A percentile compares a stretch with the other conserved stretches of the same genome.
Conservation (phyloP, 2,797 vertebrate species). For the Hipposideros larvatus region DNA sequence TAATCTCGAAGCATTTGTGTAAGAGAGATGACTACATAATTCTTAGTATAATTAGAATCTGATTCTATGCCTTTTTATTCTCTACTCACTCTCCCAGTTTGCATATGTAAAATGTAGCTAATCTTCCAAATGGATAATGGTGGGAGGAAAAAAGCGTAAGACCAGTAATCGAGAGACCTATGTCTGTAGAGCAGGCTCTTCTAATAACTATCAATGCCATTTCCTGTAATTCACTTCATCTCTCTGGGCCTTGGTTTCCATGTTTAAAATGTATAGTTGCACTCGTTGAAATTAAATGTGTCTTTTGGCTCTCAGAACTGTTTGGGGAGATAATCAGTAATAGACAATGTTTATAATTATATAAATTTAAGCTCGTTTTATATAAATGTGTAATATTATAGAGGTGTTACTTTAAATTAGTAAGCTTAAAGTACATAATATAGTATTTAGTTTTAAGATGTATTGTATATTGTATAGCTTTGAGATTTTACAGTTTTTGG, state of each 20-base stretch:
- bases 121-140: neutral
- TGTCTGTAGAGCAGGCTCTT: neutral
- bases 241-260: neutral
- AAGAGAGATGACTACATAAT: neutral
- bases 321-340: conserved; percentile 13
- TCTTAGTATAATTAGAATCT: conserved; percentile 37
- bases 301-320: conserved; percentile 5
- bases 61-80: neutral
- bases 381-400: neutral
- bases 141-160: neutral
- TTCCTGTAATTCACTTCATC: neutral
- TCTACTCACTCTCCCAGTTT: neutral
- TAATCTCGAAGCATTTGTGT: conserved; percentile 58
- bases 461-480: neutral
- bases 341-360: conserved; percentile 25
- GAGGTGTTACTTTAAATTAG: neutral
- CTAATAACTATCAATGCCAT: neutral
- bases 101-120: neutral
- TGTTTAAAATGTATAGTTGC: neutral
- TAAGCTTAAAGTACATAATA: neutral
- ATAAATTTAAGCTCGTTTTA: neutral
- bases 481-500: neutral
- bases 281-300: conserved; percentile 8
- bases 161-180: neutral
- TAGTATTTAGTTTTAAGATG: neutral